A percentile compares a stretch with the other conserved stretches of the same genome.
Evolutionary conservation across 2,888 invertebrate species (phyloP).

Genomic region (Nemotelus pantherinus): DNA sequence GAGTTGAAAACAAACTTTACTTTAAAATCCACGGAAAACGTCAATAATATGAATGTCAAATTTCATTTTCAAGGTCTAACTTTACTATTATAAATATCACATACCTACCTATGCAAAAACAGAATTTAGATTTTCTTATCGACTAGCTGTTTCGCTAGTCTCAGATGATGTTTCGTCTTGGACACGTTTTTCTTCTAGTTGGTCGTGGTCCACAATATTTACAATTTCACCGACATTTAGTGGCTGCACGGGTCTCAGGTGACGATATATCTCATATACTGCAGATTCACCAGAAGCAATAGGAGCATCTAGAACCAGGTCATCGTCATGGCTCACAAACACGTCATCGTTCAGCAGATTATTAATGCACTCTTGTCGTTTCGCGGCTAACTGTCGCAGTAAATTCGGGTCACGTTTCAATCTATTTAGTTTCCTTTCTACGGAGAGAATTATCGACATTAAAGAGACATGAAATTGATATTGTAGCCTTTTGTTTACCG

Average conservation of each 20-base stretch:
- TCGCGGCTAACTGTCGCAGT: slow-evolving; percentile 66
- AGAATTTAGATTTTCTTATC: not conserved
- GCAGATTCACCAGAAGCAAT: slow-evolving; percentile 60
- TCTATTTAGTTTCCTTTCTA: slow-evolving; percentile 65
- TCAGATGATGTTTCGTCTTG: slow-evolving; percentile 50
- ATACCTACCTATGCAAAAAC: not conserved
- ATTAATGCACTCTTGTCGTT: slow-evolving; percentile 67
- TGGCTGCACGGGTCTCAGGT: slow-evolving; percentile 67
- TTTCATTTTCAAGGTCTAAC: too few species aligned
- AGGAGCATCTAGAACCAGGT: slow-evolving; percentile 64
- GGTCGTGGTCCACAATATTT: slow-evolving; percentile 68
- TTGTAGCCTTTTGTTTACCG: slow-evolving; percentile 65
- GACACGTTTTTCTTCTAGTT: slow-evolving; percentile 60
- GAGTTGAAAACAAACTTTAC: too few species aligned
- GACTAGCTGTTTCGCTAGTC: slow-evolving; percentile 44
- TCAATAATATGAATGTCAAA: not conserved
- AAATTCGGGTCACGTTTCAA: slow-evolving; percentile 66
- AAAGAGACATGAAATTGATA: not conserved
- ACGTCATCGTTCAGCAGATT: slow-evolving; percentile 62
- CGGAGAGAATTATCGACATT: slow-evolving; percentile 18
- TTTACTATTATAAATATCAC: too few species aligned
- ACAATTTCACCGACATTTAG: slow-evolving; percentile 67
- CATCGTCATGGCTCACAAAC: slow-evolving; percentile 52
- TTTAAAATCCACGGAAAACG: not conserved
- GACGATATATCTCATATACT: slow-evolving; percentile 63